These are phyloP conservation scores for Falcunculus frontatus DNA, from an alignment of 2,113 vertebrate genomes.

Conservation along the genomic window DNA sequence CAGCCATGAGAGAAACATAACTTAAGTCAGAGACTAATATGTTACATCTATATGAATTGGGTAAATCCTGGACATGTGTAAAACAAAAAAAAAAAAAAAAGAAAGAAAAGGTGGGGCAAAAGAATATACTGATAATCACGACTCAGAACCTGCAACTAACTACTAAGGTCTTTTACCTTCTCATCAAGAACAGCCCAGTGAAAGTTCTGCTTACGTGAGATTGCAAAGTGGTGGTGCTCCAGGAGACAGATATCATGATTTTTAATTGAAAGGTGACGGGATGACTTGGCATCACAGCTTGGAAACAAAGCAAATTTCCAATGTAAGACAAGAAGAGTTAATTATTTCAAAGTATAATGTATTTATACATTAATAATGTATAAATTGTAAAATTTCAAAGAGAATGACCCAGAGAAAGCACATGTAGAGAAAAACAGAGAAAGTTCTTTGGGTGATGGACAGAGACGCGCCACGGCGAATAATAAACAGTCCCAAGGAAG, in stretches of 20 bases:
- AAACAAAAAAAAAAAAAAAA: not conserved
- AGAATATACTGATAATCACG: not conserved
- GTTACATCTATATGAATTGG: not conserved
- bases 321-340: not conserved
- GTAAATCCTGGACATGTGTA: not conserved
- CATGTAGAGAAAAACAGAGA: not conserved
- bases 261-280: not conserved
- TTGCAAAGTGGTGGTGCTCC: not conserved
- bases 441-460: not conserved
- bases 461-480: not conserved
- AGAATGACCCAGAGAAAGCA: not conserved
- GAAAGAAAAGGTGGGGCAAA: not conserved
- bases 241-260: not conserved
- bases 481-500: not conserved
- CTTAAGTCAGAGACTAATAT: not conserved
- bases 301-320: not conserved
- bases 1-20: not conserved
- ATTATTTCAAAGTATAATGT: not conserved
- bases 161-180: not conserved
- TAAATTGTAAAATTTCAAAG: not conserved
- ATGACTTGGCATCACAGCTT: not conserved
- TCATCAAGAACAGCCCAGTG: not conserved
- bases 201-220: not conserved
- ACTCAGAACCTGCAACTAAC: not conserved
- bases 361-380: not conserved